Base-by-base conservation (phyloP, 1,140 invertebrate genomes). In the Neoseiulus cucumeris region DNA sequence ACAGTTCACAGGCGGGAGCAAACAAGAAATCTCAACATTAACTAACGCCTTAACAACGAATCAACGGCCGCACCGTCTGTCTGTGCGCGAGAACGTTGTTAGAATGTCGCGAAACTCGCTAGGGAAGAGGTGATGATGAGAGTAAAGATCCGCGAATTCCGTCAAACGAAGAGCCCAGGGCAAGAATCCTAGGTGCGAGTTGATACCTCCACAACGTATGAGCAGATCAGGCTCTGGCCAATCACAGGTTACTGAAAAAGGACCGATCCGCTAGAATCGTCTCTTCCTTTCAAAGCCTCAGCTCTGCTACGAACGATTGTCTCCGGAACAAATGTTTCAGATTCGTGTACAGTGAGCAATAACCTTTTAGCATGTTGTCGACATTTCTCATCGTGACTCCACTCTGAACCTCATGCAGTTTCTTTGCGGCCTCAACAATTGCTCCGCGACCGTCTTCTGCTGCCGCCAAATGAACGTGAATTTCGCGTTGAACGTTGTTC, bases 121-220 rank as follows among this genome's bases (percentile, higher is more conserved):
- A 14, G 51, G 51, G 14, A 59, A 33, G 9, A 59, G 51, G 4
- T 25, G 33, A 6, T 59, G 25, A 33, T 59, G 51, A 25, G 51
- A 59, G 51, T 59, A 59, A 12, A 59, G 51, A 59, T 59, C 51
- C 33, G 51, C 51, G 33, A 59, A 59, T 33, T 59, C 51, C 14
- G 51, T 59, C 25, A 59, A 33, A 29, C 51, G 51, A 12, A 59
- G 22, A 14, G 51, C 51, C 51, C 51, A 59, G 12, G 51, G 51
- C 51, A 59, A 9, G 22, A 59, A 59, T 20, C 51, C 51, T 1
- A 59, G 51, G 33, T 59, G 51, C 51, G 51, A 59, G 22, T 59
- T 25, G 14, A 59, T 12, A 25, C 51, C 51, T 20, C 51, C 51
- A 20, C 51, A 59, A 14, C 51, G 51, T 17, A 59, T 59, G 4